Base-by-base conservation (phyloP, 2,113 vertebrate genomes). In the Tapirus terrestris region DNA sequence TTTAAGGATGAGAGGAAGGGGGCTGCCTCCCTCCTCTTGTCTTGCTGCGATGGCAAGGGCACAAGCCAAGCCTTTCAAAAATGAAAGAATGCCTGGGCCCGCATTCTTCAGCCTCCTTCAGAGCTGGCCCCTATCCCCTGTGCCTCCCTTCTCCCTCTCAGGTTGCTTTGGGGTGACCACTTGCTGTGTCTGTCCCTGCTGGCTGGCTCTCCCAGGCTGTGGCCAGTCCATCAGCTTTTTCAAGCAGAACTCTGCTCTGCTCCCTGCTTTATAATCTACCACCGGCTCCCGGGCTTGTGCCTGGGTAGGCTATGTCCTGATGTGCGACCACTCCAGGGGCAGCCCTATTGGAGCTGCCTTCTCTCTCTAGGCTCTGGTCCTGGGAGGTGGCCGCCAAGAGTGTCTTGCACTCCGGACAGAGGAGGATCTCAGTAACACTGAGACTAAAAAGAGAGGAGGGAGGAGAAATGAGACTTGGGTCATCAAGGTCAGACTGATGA, bases 111-210 rank as follows among this genome's bases (percentile, higher is more conserved):
- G 48, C 29, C 27, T 65, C 33, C 25, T 39, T 20, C 25, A 51
- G 4, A 65, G 45, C n/a, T 39, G 31, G 20, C 31, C 25, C 18
- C 31, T 27, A 1, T 18, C 16, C n/a, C 20, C 5, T 3, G 9
- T 5, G 5, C 33, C 5, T 48, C 36, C 20, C 2, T 43, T 4
- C 39, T 39, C 43, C 11, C 10, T 18, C 43, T 21, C 0, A 2
- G 10, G 31, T 96, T 70, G 48, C 48, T 96, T 73, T 39, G 10
- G 45, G 23, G 39, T 18, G n/a, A 33, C 5, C 8, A 14, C n/a
- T 68, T 86, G 25, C 48, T 75, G 9, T 48, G 18, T 18, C 12
- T 48, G 10, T 6, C 12, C 23, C 23, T 9, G 7, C 18, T 75
- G 18, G 7, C 18, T 75, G 18, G 39, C 25, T 67, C 48, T 86